These are phyloP conservation scores for Caenorhabditis imperialis DNA, from an alignment of 2,888 invertebrate species.

Conservation along the genomic window DNA sequence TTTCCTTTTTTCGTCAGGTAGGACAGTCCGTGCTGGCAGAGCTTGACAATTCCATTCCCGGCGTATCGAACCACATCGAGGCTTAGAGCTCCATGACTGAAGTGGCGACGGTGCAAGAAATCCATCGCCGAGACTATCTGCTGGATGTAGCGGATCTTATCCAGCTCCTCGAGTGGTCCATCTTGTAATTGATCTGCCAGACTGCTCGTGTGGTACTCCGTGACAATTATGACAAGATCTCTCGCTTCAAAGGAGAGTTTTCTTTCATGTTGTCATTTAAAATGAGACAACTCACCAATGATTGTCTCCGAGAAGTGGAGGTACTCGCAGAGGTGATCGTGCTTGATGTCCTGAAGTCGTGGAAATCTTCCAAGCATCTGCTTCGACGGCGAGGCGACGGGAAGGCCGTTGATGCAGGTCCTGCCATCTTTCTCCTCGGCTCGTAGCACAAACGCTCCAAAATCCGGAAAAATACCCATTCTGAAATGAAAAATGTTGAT, in stretches of 20 bases:
- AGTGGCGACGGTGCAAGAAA: neutral
- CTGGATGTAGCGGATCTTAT: neutral
- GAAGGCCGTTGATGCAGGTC: slow-evolving; percentile 86
- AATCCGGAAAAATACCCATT: slow-evolving; percentile 28
- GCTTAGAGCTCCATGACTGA: neutral
- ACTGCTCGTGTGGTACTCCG: slow-evolving; percentile 83
- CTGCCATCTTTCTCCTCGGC: slow-evolving; percentile 58
- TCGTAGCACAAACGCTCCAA: slow-evolving; percentile 59
- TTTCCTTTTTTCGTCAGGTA: slow-evolving; percentile 32
- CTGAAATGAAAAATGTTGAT: neutral
- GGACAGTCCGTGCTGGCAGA: neutral
- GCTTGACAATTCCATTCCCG: neutral
- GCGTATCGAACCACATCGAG: neutral
- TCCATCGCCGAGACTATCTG: neutral
- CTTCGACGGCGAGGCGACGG: slow-evolving; percentile 95
- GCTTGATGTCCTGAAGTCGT: slow-evolving; percentile 57
- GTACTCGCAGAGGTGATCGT: slow-evolving; percentile 82
- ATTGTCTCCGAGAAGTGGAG: slow-evolving; percentile 26
- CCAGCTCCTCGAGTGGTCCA: neutral
- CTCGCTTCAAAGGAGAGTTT: slow-evolving; percentile 52
- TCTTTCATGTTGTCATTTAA: neutral
- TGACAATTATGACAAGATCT: slow-evolving; percentile 68
- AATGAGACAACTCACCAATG: slow-evolving; percentile 13
- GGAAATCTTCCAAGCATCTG: slow-evolving; percentile 82
- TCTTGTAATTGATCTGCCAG: slow-evolving; percentile 77